Base-by-base conservation (phyloP, 2,113 vertebrate species). In the Xyrauchen texanus region DNA sequence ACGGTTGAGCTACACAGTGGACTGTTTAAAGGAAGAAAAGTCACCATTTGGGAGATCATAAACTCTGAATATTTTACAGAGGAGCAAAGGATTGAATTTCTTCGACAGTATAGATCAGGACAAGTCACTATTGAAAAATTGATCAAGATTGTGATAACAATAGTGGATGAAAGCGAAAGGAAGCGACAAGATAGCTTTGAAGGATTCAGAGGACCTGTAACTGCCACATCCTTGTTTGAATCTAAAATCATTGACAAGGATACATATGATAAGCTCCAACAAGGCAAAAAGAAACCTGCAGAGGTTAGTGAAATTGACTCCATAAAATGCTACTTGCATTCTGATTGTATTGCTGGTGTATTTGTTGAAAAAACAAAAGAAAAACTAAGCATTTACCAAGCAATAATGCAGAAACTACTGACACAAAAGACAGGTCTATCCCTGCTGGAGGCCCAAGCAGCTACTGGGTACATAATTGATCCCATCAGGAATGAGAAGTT, bases 11-110 rank as follows among this genome's bases (percentile, higher is more conserved):
- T 98, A 7, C 93, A 95, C 0, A 88, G 91, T 62, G 97, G 97
- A 81, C 90, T 91, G 80, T 92, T 97, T 84, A 94, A 93, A 87
- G 97, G 96, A 69, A 93, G 80, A 87, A 93, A 91, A 0, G 87
- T 98, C 79, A 97, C 95, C 0, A 88, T 98, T 47, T 99, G 98
- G 98, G 97, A 99, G 64, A 92, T 99, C 74, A 95, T 99, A 16
- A 92, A 95, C 86, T 99, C 97, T 0, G 94, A 98, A 55, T 98
- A 98, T 87, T 94, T 99, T 81, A 95, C 95, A 0, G 95, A 95
- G 67, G 96, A 95, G 64, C 96, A 98, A 87, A 91, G 95, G 67
- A 88, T 90, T 12, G 92, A 98, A 47, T 87, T 99, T 4, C 94
- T 99, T 6, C 92, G 94, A 0, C 95, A 96, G 84, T 99, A 95